A percentile compares a stretch with the other conserved stretches of the same genome.
Conservation (phyloP, 2,888 invertebrate species). For the Luperina nickerlii region DNA sequence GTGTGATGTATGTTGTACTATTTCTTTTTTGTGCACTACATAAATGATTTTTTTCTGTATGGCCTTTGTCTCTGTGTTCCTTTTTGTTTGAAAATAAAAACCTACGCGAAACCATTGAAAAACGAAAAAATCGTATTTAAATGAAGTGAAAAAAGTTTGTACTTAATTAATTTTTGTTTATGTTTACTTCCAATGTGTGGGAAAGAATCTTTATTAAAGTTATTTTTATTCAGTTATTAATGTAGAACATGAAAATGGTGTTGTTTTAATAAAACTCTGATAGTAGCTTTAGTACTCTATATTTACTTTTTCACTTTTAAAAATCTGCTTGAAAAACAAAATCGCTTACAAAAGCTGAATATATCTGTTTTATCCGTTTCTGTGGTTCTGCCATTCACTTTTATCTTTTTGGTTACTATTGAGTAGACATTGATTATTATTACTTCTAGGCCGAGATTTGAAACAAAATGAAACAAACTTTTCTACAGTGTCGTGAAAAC, state of each 20-base stretch:
- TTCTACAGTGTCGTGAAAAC: slow-evolving; percentile 79
- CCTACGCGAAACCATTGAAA: neutral
- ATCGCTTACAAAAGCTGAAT: no score
- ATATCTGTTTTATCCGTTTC: no score
- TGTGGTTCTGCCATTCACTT: neutral
- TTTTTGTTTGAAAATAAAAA: neutral
- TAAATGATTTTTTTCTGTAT: no score
- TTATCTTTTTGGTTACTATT: neutral
- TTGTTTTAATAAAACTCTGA: neutral
- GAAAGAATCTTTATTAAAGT: neutral
- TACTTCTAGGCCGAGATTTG: neutral
- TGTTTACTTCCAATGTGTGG: neutral
- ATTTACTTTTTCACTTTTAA: neutral
- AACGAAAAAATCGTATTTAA: neutral
- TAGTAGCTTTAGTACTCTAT: neutral
- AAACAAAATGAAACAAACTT: slow-evolving; percentile 42
- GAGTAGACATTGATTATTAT: neutral
- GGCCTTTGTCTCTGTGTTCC: neutral
- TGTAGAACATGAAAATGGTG: neutral
- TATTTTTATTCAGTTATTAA: neutral
- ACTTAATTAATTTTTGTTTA: neutral
- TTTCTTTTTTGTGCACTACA: neutral
- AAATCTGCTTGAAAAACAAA: no score
- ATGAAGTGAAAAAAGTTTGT: neutral
- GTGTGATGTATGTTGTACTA: no score